Evolutionary conservation across 2,888 invertebrate species (phyloP).

Genomic region (Brachyopa scutellaris): DNA sequence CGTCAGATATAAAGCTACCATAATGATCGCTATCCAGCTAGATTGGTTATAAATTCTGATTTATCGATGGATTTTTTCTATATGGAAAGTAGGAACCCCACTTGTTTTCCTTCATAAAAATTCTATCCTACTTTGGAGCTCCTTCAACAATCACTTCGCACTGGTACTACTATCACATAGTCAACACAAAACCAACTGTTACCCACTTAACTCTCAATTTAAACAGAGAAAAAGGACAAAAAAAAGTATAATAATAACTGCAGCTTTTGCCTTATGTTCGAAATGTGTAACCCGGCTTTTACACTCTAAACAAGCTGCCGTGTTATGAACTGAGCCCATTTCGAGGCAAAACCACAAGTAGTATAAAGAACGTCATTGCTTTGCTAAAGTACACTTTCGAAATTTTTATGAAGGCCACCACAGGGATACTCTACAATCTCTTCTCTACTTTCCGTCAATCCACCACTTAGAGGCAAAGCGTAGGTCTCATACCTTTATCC

Average conservation of each 20-base stretch:
- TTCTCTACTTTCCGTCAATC: slow-evolving; percentile 44
- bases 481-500: slow-evolving; percentile 34
- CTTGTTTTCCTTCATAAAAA: too few species aligned
- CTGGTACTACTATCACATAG: too few species aligned
- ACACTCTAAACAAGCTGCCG: slow-evolving; percentile 3
- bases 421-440: slow-evolving; percentile 21
- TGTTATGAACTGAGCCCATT: slow-evolving; percentile 32
- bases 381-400: neutral
- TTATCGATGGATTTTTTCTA: too few species aligned
- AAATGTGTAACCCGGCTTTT: slow-evolving; percentile 5
- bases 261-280: neutral
- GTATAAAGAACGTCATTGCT: slow-evolving; percentile 16
- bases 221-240: too few species aligned
- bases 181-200: neutral
- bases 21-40: too few species aligned
- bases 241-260: too few species aligned
- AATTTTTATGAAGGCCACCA: slow-evolving; percentile 27
- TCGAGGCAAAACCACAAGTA: neutral
- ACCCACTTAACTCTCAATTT: slow-evolving; percentile 24
- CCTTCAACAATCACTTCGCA: too few species aligned
- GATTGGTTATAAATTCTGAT: too few species aligned
- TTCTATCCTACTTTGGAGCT: too few species aligned
- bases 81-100: too few species aligned
- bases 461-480: slow-evolving; percentile 30
- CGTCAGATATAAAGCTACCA: too few species aligned